A percentile compares a stretch with the other conserved stretches of the same genome.
Conservation (phyloP, 2,888 invertebrate species). For the Willowsia nigromaculata region DNA sequence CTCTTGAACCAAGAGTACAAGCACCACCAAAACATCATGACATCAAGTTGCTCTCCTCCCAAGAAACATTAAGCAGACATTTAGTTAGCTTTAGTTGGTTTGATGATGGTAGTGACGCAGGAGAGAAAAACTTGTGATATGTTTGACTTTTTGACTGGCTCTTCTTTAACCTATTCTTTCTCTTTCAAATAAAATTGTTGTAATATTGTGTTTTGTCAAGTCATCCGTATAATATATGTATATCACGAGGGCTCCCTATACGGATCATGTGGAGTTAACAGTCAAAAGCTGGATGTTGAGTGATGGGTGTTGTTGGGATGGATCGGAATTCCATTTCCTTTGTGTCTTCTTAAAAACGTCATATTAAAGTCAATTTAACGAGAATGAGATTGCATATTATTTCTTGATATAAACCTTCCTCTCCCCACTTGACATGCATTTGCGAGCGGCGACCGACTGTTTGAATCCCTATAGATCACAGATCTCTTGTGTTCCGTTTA, state of each 20-base stretch:
- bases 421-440: slow-evolving; percentile 21
- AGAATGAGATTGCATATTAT: slow-evolving; percentile 26
- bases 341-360: slow-evolving; percentile 37
- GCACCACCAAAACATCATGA: slow-evolving; percentile 24
- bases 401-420: background rate
- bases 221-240: background rate
- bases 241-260: background rate
- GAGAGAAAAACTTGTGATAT: background rate
- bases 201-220: slow-evolving; percentile 24
- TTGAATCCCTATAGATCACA: background rate
- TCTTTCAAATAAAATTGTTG: background rate
- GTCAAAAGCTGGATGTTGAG: background rate
- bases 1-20: background rate
- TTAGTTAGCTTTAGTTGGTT: slow-evolving; percentile 38
- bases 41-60: slow-evolving; percentile 42
- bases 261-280: background rate
- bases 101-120: background rate
- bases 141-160: slow-evolving; percentile 9
- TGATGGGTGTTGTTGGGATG: slow-evolving; percentile 10
- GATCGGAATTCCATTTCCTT: slow-evolving; percentile 59
- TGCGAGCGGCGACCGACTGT: background rate
- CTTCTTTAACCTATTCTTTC: background rate
- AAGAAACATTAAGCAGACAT: slow-evolving; percentile 51
- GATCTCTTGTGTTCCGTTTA: background rate
- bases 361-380: slow-evolving; percentile 40